Evolutionary conservation across 2,888 invertebrate genomes (phyloP).

Genomic region (Cephus nigrinus): DNA sequence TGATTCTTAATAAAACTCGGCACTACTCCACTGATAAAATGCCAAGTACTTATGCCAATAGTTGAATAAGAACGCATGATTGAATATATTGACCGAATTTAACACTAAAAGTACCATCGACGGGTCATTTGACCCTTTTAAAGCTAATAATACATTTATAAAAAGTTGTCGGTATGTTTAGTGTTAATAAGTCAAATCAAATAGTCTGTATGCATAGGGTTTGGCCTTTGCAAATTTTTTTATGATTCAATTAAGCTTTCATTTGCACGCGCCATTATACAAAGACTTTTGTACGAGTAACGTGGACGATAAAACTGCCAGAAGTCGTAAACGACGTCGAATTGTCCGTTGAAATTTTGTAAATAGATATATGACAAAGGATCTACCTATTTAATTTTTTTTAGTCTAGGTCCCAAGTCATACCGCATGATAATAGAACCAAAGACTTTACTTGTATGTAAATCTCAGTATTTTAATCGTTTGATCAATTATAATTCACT

Average conservation of each 20-base stretch:
- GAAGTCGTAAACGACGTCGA: neutral
- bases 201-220: neutral
- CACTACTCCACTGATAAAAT: neutral
- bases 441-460: constrained; percentile 52
- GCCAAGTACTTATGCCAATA: neutral
- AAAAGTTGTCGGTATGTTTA: too few relatives aligned
- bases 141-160: too few relatives aligned
- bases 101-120: too few relatives aligned
- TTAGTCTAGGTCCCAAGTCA: neutral
- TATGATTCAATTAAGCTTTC: neutral
- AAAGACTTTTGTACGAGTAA: neutral
- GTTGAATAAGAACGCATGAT: neutral
- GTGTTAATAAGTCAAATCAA: neutral
- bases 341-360: neutral
- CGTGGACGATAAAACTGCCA: neutral
- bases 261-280: neutral
- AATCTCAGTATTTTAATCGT: constrained; percentile 49
- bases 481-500: constrained; percentile 5
- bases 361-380: neutral
- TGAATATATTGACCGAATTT: neutral
- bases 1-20: neutral
- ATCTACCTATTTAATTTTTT: neutral
- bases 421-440: constrained; percentile 51
- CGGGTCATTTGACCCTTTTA: too few relatives aligned
- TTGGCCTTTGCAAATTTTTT: neutral